Base-by-base conservation (phyloP, 2,113 vertebrate species). In the Carettochelys insculpta region DNA sequence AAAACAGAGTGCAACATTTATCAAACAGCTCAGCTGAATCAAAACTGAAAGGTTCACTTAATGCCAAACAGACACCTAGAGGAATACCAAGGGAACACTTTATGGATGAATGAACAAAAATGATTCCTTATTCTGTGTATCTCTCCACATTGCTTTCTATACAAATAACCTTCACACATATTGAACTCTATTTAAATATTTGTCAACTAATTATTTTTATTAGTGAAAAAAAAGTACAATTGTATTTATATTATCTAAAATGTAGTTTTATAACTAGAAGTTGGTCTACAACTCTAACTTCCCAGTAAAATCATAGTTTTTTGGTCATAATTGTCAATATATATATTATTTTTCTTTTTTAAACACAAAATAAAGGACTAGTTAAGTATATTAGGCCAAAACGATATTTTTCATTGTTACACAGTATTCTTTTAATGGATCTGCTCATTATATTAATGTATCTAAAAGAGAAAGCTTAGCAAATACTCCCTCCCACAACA, bases 1-100 rank as follows among this genome's bases (percentile, higher is more conserved):
- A 92, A 88, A 92, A 80, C 2, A 7, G 25, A 88, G 47, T 6
- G 75, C 7, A 91, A 86, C 41, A 58, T 82, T 92, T 81, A 52
- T 77, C 58, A 86, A 86, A 71, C 83, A 85, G 61, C 3, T 91
- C 80, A 51, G 24, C 5, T 25, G 41, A 87, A 73, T 27, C 51
- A 65, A 90, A 79, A 77, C 11, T 14, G 27, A 79, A 79, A 89
- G n/a, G 45, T 16, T 89, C 31, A 54, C n/a, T 31, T 82, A 58
- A 88, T 43, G 41, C 5, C 11, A 48, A 4, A 2, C 11, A n/a
- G 89, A 91, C 8, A 56, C 45, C 43, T 25, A 1, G 4, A 85
- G 27, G 41, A 51, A 79, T 78, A 51, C 41, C 25, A 43, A 73
- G 85, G 51, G 92, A 85, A 43, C 77, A 43, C 47, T 56, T 87